Evolutionary conservation across 2,888 invertebrate genomes (phyloP), one percentile per base, ranked within the genome.

Genomic region (Cerastoderma edule): DNA sequence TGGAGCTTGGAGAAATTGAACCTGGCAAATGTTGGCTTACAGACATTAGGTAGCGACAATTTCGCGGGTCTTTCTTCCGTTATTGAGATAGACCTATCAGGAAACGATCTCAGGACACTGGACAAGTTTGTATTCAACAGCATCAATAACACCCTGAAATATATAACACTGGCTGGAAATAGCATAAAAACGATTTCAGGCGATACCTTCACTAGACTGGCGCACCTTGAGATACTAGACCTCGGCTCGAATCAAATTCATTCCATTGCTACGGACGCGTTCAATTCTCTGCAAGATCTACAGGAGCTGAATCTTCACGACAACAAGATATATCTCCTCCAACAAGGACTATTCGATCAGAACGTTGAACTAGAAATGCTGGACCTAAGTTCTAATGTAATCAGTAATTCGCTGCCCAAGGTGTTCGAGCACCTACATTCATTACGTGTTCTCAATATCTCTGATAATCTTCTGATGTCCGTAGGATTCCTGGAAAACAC

Each of bases 161-260:
- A 44, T 28, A 60, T 75, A 16, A 63, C 65, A 33, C 32, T 64
- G 27, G 60, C 57, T 46, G 22, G 39, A 19, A 69, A 75, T 56
- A 35, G 27, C 19, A 46, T 66, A 16, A 67, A 75, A 30, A 30
- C 3, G 32, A 30, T 69, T 22, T 33, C 50, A 19, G 39, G 33
- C 0, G 32, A 44, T 22, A 46, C 48, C 16, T 79, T 79, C 28
- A 56, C 30, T 5, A 24, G 35, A 19, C 39, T 69, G 8, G n/a
- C 66, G 0, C 30, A 35, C 0, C 28, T 79, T 35, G 44, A 63
- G 56, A 39, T 1, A 24, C 54, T 79, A 2, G 72, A 70, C 50
- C 28, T 79, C 44, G 56, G 67, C 63, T 35, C 46, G 16, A 79
- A 79, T 48, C 24, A 67, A 39, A 75, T 79, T 33, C 53, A 28